These are phyloP conservation scores for Meghimatium bilineatum DNA, from an alignment of 2,888 invertebrate genomes.

Conservation along the genomic window DNA sequence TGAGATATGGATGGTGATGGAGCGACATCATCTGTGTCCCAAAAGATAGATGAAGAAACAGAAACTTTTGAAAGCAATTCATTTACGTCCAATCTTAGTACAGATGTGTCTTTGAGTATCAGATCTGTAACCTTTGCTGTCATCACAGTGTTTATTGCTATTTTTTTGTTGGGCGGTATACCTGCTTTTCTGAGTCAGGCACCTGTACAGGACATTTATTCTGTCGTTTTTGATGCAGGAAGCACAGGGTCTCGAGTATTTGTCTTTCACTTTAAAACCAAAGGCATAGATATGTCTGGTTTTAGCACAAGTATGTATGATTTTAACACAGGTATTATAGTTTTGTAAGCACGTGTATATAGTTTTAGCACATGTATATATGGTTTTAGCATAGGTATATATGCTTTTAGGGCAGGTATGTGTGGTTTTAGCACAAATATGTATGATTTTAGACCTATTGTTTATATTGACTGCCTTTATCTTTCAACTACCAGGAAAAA, in stretches of 20 bases:
- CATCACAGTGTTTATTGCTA: neutral
- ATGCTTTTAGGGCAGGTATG: no score
- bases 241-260: constrained; percentile 89
- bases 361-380: no score
- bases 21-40: neutral
- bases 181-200: neutral
- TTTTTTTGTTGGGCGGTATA: neutral
- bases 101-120: neutral
- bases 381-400: no score
- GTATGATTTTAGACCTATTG: no score
- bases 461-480: no score
- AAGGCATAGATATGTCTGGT: constrained; percentile 27
- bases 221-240: constrained; percentile 94
- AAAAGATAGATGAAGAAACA: constrained; percentile 16
- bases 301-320: no score
- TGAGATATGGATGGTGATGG: neutral
- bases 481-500: no score
- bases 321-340: no score
- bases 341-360: no score
- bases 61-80: neutral
- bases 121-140: neutral
- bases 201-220: constrained; percentile 80
- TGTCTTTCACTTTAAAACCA: constrained; percentile 73
- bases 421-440: no score
- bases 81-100: neutral